These are phyloP conservation scores for Zoanthus sansibaricus DNA, from an alignment of 92 coral and sea anemone species.

Conservation along the genomic window DNA sequence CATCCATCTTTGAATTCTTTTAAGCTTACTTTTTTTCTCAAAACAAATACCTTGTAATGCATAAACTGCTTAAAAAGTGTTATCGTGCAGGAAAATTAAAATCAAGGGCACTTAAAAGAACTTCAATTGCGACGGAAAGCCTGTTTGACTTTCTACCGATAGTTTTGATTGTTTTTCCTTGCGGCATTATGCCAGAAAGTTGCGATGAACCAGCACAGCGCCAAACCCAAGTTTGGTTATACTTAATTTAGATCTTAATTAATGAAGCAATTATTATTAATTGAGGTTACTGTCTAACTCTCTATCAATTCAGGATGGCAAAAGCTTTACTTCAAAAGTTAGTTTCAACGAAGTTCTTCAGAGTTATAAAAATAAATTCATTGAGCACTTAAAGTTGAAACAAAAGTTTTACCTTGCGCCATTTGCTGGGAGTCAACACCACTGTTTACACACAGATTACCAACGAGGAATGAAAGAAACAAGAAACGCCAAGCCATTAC, in stretches of 20 bases:
- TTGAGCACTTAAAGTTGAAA: background rate
- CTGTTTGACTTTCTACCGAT: background rate
- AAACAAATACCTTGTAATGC: background rate
- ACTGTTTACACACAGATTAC: constrained; percentile 24
- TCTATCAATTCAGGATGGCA: background rate
- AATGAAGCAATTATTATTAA: constrained; percentile 10
- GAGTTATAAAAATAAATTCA: background rate
- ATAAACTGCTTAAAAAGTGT: background rate
- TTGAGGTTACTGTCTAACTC: background rate
- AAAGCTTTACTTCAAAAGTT: background rate
- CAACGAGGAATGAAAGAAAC: constrained; percentile 25
- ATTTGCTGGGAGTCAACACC: constrained; percentile 31
- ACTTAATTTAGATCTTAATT: background rate
- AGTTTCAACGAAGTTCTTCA: background rate
- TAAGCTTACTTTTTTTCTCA: background rate
- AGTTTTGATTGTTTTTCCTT: background rate
- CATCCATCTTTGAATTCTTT: background rate
- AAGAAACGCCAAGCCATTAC: constrained; percentile 17
- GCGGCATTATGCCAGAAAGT: constrained; percentile 10
- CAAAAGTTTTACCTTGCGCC: constrained; percentile 24
- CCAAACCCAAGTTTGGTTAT: background rate
- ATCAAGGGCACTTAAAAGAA: background rate
- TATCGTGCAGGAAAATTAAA: background rate
- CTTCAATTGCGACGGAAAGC: background rate
- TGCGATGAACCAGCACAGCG: background rate